Evolutionary conservation across 2,888 invertebrate genomes (phyloP), one percentile per base, ranked within the genome.

Genomic region (Cheilosia scutellata): DNA sequence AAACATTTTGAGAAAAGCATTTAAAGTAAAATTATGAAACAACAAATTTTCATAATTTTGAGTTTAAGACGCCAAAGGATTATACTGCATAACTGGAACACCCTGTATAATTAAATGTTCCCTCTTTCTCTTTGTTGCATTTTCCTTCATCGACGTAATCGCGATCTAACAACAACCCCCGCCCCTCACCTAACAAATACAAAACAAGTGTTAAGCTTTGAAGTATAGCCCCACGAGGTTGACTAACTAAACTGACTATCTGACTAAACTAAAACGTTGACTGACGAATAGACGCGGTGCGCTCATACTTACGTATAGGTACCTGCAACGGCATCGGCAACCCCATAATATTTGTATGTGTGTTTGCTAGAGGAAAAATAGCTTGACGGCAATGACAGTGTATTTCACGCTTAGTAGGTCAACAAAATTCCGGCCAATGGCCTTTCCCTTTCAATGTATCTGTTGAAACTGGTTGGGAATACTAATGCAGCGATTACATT

Each of bases 341-440:
- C 33, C 33, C 33, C 33, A 37, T 9, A 37, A 37, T 37, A 11
- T 11, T 47, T 42, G 49, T 65, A 55, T 42, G 25, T 57, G 55
- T 71, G 58, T 77, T 58, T 44, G 80, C 51, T 71, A 60, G 76
- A 76, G 80, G 79, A 86, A 88, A 51, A 82, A 88, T 86, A 88
- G 89, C 90, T 90, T 88, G 90, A 90, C 91, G 91, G 91, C 91
- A 91, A 91, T 91, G 91, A 91, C 91, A 91, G 91, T 91, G 90
- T 90, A 88, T 88, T 88, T 88, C 87, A 80, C 86, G 88, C 89
- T 91, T 92, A 92, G 92, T 92, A 92, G 92, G 92, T 92, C 92
- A 92, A 91, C 91, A 91, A 91, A 91, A 92, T 92, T 92, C 92
- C 92, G 92, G 92, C 92, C 92, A 92, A 92, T 92, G 92, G 92